phyloP scores from a whole-genome alignment of 2,888 invertebrate genomes.

The Drosophila nr. perissopoda region DNA sequence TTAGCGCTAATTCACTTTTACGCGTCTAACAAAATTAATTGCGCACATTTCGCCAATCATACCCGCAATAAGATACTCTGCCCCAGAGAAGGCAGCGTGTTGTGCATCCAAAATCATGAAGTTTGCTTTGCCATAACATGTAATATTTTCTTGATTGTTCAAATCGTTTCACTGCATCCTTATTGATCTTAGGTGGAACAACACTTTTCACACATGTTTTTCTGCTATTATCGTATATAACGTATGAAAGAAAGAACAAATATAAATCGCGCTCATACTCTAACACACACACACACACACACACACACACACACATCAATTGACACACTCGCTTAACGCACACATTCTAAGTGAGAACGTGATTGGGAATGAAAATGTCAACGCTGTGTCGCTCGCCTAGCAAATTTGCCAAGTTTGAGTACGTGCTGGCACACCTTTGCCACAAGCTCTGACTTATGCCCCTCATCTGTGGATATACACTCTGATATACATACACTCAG shows the following conservation, averaged over 20 bases:
- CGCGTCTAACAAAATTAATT: constrained; percentile 74
- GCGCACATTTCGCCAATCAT: constrained; percentile 70
- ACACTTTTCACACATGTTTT: not conserved
- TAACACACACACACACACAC: constrained; percentile 1
- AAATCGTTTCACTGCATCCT: not conserved
- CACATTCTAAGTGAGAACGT: constrained; percentile 23
- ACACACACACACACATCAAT: constrained; percentile 4
- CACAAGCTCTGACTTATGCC: not conserved
- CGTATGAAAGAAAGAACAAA: not conserved
- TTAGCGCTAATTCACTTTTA: constrained; percentile 71
- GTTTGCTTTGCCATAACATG: not conserved
- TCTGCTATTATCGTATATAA: not conserved
- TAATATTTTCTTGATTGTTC: not conserved
- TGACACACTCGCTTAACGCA: constrained; percentile 1
- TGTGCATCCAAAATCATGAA: not conserved
- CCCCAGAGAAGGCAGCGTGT: not conserved
- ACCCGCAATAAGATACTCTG: not conserved
- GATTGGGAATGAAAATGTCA: constrained; percentile 33
- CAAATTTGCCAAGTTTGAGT: constrained; percentile 48
- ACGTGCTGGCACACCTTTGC: constrained; percentile 42
- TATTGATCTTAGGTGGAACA: not conserved
- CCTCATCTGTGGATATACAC: constrained; percentile 9
- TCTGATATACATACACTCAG: constrained; percentile 45
- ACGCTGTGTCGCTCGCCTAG: constrained; percentile 38
- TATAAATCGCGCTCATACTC: not conserved